Base-by-base conservation (phyloP, 1,140 invertebrate genomes). In the Paralvinella palmiformis region DNA sequence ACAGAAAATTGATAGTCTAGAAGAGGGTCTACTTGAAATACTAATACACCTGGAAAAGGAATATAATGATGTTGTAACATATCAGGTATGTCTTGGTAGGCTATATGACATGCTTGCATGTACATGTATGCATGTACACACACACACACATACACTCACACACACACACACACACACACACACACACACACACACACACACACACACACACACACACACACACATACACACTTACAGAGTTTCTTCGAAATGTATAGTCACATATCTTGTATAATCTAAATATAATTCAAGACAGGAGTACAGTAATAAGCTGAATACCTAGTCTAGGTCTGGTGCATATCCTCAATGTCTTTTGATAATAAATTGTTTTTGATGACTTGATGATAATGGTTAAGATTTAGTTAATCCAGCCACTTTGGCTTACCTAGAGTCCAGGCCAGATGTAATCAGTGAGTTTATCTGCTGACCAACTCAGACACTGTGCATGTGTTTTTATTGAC, bases 31-130 rank as follows among this genome's bases (percentile, higher is more conserved):
- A 7, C 72, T 71, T 64, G 50, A 69, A 33, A 73, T 75, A 50
- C 27, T 79, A 32, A 65, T 72, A n/a, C 66, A 70, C 37, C 68
- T 79, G 15, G 71, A 66, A 45, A 59, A 69, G 22, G 64, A 72
- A 15, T 78, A 74, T 41, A 68, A 73, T 44, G 76, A 78, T 69
- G 63, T 65, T 20, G 72, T 79, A n/a, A 75, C 75, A 36, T 78
- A 74, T 62, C 74, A 75, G 71, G 77, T 79, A n/a, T n/a, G n/a
- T n/a, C n/a, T n/a, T n/a, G n/a, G n/a, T n/a, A n/a, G n/a, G n/a
- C n/a, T n/a, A n/a, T n/a, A n/a, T n/a, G n/a, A n/a, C n/a, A n/a
- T n/a, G n/a, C n/a, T n/a, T n/a, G n/a, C n/a, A n/a, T n/a, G n/a
- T n/a, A n/a, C 48, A 22, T 7, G 15, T n/a, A 52, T 29, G 48